Conservation (phyloP, 2,113 vertebrate genomes). For the Oceanodroma tethys region DNA sequence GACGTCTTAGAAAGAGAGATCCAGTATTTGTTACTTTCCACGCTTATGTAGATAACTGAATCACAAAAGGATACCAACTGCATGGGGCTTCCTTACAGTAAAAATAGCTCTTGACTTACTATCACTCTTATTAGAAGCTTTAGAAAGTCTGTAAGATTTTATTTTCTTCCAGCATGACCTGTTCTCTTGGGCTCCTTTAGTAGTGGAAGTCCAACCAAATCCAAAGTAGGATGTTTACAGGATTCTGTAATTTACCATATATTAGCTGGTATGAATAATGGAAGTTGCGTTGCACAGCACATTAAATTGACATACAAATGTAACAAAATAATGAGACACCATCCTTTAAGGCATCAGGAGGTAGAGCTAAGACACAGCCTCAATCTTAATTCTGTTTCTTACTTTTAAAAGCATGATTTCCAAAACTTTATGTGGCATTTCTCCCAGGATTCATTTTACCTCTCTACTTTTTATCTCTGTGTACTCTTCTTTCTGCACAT, state of each 20-base stretch:
- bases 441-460: neutral
- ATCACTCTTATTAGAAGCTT: neutral
- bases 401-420: neutral
- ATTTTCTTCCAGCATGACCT: neutral
- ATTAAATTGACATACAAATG: neutral
- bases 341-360: neutral
- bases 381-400: neutral
- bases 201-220: neutral
- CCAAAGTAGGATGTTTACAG: neutral
- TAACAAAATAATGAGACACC: neutral
- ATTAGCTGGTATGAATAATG: neutral
- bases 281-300: neutral
- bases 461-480: neutral
- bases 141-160: neutral
- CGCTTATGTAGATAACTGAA: neutral
- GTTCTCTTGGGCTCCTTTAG: neutral
- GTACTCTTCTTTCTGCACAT: neutral
- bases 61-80: neutral
- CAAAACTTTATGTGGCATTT: neutral
- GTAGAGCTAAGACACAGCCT: neutral
- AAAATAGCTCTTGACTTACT: neutral
- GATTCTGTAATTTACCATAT: neutral
- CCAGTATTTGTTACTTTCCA: neutral
- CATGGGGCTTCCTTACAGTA: neutral
- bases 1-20: neutral